Percentiles rank a stretch among this genome's conserved stretches.
These are phyloP conservation scores for Clamator glandarius DNA, from an alignment of 2,797 vertebrate species.

Conservation along the genomic window DNA sequence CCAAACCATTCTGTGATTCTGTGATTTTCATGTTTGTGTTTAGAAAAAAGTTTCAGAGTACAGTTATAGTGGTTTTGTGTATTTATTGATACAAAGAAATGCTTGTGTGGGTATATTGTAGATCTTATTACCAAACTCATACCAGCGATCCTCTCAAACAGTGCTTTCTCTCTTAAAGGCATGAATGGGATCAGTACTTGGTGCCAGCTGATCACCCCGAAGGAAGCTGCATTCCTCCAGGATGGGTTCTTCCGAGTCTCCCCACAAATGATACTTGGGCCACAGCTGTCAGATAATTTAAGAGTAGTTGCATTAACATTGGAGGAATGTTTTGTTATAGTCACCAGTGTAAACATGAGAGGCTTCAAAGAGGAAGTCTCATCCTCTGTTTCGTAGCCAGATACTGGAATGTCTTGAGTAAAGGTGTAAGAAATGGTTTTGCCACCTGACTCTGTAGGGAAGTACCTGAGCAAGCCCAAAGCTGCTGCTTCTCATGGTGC, in stretches of 20 bases:
- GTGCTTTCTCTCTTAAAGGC: conserved; percentile 78
- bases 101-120: background rate
- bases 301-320: accelerated
- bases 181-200: conserved; percentile 91
- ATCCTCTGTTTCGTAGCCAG: background rate
- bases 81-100: background rate
- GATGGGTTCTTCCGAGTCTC: conserved; percentile 87
- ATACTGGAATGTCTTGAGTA: background rate
- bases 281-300: conserved; percentile 77
- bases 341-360: accelerated
- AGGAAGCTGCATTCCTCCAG: conserved; percentile 85
- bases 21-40: background rate
- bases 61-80: background rate
- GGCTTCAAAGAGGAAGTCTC: background rate
- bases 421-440: background rate
- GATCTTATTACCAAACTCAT: background rate
- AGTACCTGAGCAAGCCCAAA: background rate
- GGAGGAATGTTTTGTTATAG: background rate
- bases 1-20: too few relatives aligned
- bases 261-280: conserved; percentile 89
- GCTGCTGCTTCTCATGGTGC: background rate
- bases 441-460: background rate
- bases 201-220: conserved; percentile 87
- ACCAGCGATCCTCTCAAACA: conserved; percentile 24
- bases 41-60: background rate